Evolutionary conservation across 2,113 vertebrate species (phyloP).

Genomic region (Tapirus terrestris): DNA sequence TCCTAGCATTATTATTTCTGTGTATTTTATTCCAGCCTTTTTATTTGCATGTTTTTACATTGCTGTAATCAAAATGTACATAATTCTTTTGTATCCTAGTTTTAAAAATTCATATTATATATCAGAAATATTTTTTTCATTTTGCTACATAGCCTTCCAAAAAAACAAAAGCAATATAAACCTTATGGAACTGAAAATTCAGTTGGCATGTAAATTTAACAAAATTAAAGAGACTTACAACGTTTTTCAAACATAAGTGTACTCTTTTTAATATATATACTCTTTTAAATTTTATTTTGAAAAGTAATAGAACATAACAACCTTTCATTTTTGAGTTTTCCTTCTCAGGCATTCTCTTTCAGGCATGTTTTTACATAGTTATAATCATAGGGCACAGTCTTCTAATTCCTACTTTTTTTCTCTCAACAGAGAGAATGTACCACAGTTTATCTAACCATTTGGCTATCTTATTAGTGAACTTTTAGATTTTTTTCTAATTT

Average conservation of each 20-base stretch:
- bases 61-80: neutral
- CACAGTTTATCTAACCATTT: neutral
- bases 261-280: neutral
- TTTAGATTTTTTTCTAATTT: slow-evolving; percentile 26
- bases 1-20: neutral
- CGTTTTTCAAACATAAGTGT: neutral
- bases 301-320: neutral
- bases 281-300: slow-evolving; percentile 52
- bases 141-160: slow-evolving; percentile 18
- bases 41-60: neutral
- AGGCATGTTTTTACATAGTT: neutral
- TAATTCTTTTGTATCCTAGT: neutral
- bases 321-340: slow-evolving; percentile 40
- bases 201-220: neutral
- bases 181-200: slow-evolving; percentile 34
- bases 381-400: neutral
- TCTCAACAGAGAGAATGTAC: neutral
- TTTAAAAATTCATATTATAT: slow-evolving; percentile 14
- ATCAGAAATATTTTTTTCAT: slow-evolving; percentile 8
- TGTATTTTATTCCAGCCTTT: slow-evolving; percentile 33
- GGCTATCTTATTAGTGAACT: neutral
- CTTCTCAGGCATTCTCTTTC: neutral
- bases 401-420: neutral
- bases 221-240: neutral
- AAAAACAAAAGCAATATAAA: slow-evolving; percentile 33